These are phyloP conservation scores for Mesorhabditis belari DNA, from an alignment of 2,888 invertebrate species.

Conservation along the genomic window DNA sequence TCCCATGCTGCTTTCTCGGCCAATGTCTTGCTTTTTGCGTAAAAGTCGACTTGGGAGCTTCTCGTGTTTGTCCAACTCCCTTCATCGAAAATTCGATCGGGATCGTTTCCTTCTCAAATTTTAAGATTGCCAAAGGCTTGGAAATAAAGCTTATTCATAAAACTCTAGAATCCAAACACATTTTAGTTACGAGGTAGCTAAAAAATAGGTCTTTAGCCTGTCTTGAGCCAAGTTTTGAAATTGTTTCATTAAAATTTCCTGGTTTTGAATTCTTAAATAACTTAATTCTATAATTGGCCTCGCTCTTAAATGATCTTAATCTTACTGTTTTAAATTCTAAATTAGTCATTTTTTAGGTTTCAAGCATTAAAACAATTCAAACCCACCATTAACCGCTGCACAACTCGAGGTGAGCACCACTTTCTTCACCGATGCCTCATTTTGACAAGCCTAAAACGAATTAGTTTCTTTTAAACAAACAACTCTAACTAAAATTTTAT, in stretches of 20 bases:
- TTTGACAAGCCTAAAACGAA: conserved; percentile 57
- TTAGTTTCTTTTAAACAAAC: too few relatives aligned
- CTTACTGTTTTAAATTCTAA: too few relatives aligned
- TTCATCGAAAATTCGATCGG: conserved; percentile 38
- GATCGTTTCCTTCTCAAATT: conserved; percentile 44
- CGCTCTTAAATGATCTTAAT: neutral
- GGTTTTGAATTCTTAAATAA: neutral
- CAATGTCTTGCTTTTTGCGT: conserved; percentile 56
- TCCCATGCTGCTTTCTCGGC: conserved; percentile 62
- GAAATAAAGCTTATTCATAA: too few relatives aligned
- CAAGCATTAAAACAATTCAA: too few relatives aligned
- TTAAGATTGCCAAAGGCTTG: too few relatives aligned
- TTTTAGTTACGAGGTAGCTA: too few relatives aligned
- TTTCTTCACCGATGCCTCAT: conserved; percentile 56
- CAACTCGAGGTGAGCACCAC: conserved; percentile 60
- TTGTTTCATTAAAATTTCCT: neutral
- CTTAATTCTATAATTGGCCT: neutral
- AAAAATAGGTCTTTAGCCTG: too few relatives aligned
- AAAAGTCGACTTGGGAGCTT: conserved; percentile 25
- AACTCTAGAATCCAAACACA: too few relatives aligned
- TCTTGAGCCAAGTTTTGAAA: neutral
- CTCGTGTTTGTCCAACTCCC: conserved; percentile 43
- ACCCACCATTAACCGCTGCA: conserved; percentile 54
- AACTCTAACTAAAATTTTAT: too few relatives aligned
- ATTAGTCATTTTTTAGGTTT: too few relatives aligned